These are phyloP conservation scores for Willowsia nigromaculata DNA, from an alignment of 2,888 invertebrate genomes.

Conservation along the genomic window DNA sequence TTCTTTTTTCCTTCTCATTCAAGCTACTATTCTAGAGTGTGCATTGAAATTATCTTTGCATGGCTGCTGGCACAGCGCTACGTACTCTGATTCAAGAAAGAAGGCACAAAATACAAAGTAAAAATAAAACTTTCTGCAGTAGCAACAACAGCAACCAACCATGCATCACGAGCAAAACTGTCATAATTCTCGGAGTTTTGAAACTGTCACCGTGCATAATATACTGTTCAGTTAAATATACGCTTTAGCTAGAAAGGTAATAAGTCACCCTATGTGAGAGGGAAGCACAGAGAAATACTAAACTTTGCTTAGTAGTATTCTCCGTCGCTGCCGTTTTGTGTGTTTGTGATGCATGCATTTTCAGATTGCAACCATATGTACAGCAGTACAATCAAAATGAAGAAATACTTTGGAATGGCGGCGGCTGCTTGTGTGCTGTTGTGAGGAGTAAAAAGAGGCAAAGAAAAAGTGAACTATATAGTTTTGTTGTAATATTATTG, in stretches of 20 bases:
- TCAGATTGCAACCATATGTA: slow-evolving; percentile 66
- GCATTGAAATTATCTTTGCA: neutral
- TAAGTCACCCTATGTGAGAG: slow-evolving; percentile 57
- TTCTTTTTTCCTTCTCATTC: neutral
- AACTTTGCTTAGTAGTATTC: neutral
- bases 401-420: slow-evolving; percentile 32
- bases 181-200: slow-evolving; percentile 62
- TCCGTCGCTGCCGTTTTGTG: neutral
- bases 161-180: slow-evolving; percentile 39
- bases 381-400: slow-evolving; percentile 26
- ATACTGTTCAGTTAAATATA: slow-evolving; percentile 25
- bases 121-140: slow-evolving; percentile 46
- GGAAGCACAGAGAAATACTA: neutral
- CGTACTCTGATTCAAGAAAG: neutral
- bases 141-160: neutral
- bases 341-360: slow-evolving; percentile 43
- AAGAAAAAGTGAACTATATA: neutral
- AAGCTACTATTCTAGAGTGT: neutral
- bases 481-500: slow-evolving; percentile 13
- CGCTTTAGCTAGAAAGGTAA: slow-evolving; percentile 43
- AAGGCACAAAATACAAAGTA: neutral
- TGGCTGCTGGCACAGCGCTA: neutral
- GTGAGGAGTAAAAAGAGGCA: neutral
- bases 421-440: slow-evolving; percentile 5
- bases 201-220: slow-evolving; percentile 63